Evolutionary conservation across 2,797 vertebrate species (phyloP).

Genomic region (Anguilla megastoma): DNA sequence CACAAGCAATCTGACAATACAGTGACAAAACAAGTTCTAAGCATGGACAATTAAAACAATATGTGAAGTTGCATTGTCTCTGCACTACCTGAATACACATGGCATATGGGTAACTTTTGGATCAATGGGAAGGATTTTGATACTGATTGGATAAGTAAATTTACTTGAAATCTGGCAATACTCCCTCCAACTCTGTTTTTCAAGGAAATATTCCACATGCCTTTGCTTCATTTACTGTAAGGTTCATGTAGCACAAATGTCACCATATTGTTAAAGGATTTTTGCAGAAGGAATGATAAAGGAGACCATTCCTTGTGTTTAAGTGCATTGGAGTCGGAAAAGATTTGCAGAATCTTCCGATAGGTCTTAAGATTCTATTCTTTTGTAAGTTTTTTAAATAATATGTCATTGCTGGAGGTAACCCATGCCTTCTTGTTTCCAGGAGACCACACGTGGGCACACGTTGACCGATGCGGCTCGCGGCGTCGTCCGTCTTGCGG

Average conservation of each 20-base stretch:
- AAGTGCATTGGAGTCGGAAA: neutral
- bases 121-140: neutral
- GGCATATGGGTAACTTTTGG: neutral
- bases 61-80: neutral
- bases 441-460: slow-evolving; percentile 11
- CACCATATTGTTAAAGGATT: neutral
- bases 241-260: neutral
- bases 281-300: neutral
- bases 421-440: slow-evolving; percentile 14
- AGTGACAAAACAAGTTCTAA: neutral
- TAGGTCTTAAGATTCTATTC: neutral
- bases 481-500: neutral
- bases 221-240: neutral
- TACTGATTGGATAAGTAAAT: neutral
- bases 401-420: neutral
- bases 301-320: neutral
- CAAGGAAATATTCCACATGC: neutral
- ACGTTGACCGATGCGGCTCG: neutral
- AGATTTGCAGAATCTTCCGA: too few species aligned
- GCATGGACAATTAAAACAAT: neutral
- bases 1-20: neutral
- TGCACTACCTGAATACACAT: neutral
- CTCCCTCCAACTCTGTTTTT: neutral
- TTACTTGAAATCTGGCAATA: neutral
- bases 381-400: neutral